These are phyloP conservation scores for Oscheius onirici DNA, from an alignment of 2,888 invertebrate species.

Conservation along the genomic window DNA sequence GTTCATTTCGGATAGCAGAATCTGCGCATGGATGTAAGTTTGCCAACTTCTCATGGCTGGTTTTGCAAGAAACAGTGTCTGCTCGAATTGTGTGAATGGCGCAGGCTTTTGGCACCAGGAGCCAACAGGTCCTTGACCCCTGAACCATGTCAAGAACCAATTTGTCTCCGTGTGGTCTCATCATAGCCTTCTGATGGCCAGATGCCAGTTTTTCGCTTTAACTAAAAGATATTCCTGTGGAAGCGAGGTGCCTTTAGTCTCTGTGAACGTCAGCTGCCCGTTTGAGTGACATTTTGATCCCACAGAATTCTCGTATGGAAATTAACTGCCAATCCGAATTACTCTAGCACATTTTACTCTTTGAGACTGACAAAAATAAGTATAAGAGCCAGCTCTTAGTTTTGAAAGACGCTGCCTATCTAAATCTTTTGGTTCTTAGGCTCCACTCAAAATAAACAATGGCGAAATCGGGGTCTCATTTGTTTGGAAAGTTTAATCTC, in stretches of 20 bases:
- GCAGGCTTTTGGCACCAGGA: slow-evolving; percentile 26
- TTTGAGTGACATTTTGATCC: slow-evolving; percentile 32
- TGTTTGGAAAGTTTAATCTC: not conserved
- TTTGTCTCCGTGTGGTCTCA: slow-evolving; percentile 36
- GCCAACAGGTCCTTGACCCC: slow-evolving; percentile 47
- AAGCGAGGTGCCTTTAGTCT: not conserved
- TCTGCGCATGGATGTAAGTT: slow-evolving; percentile 21
- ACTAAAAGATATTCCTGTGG: not conserved
- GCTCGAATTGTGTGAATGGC: not conserved
- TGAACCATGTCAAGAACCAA: slow-evolving; percentile 51
- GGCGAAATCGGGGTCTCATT: not conserved
- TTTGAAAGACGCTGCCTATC: not conserved
- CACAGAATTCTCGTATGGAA: slow-evolving; percentile 28
- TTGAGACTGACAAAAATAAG: not conserved
- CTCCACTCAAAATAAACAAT: slow-evolving; percentile 6
- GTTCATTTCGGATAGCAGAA: not conserved
- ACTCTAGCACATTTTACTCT: not conserved
- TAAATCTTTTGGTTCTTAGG: slow-evolving; percentile 1
- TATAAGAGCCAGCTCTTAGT: not conserved
- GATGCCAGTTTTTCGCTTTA: slow-evolving; percentile 19
- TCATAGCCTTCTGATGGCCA: slow-evolving; percentile 18
- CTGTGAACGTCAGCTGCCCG: slow-evolving; percentile 16
- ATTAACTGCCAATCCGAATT: slow-evolving; percentile 14
- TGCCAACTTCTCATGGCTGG: not conserved
- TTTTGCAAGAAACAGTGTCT: not conserved